Conservation (phyloP, 2,113 vertebrate species). For the Hippocampus zosterae region DNA sequence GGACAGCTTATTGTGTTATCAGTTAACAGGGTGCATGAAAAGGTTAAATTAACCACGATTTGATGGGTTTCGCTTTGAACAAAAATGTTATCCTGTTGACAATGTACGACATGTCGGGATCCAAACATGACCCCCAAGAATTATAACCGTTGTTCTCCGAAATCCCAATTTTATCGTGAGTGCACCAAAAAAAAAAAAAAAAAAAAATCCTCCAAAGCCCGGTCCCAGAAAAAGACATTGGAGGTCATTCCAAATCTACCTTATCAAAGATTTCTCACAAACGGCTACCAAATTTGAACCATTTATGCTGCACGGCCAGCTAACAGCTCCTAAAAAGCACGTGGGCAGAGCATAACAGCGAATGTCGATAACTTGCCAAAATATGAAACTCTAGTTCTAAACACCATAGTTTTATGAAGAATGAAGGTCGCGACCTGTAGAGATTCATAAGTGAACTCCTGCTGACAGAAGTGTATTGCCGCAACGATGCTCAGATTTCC, state of each 20-base stretch:
- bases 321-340: background rate
- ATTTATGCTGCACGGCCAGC: background rate
- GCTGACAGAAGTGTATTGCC: background rate
- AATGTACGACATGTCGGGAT: too few relatives aligned
- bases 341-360: background rate
- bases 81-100: background rate
- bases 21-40: too few relatives aligned
- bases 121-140: background rate
- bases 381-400: background rate
- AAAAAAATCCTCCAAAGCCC: too few relatives aligned
- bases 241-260: background rate
- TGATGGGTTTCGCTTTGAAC: background rate
- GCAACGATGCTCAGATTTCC: background rate
- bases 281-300: background rate
- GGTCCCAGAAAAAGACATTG: background rate
- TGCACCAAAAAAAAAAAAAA: background rate
- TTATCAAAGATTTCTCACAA: background rate
- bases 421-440: background rate
- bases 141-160: background rate
- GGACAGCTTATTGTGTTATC: too few relatives aligned
- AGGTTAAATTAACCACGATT: background rate
- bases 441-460: background rate
- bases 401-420: background rate
- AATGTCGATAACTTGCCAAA: background rate
- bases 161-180: background rate